A percentile compares a stretch with the other conserved stretches of the same genome.
Evolutionary conservation across 1,140 invertebrate genomes (phyloP).

Genomic region (Lineus longissimus): DNA sequence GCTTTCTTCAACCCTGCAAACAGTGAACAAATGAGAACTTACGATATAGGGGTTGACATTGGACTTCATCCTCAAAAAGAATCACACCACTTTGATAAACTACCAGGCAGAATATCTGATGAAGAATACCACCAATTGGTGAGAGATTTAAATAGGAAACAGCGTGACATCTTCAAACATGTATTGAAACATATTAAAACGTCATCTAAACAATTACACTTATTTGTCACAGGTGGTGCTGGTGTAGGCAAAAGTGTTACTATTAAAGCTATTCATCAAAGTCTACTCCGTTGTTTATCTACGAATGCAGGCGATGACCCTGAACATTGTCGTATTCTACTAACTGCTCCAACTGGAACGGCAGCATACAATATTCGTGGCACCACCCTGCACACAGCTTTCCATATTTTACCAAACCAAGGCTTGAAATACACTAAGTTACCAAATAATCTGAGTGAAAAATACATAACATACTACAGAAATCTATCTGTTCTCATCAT

Average conservation of each 20-base stretch:
- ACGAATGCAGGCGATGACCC: conserved; percentile 10
- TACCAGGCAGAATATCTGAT: neutral
- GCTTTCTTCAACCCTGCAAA: no score
- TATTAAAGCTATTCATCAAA: conserved; percentile 18
- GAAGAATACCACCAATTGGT: neutral
- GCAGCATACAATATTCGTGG: conserved; percentile 17
- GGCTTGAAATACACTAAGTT: neutral
- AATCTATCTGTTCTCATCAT: conserved; percentile 19
- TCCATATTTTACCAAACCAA: conserved; percentile 1
- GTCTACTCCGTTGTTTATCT: neutral
- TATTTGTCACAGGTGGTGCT: conserved; percentile 21
- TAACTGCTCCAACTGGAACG: conserved; percentile 13
- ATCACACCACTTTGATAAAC: no score
- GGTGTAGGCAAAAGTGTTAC: conserved; percentile 20
- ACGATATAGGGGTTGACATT: no score
- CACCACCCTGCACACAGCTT: conserved; percentile 9
- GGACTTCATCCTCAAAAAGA: no score
- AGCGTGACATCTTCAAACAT: neutral
- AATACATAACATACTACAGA: neutral
- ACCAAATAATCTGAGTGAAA: no score
- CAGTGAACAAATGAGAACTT: no score
- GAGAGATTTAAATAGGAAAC: neutral
- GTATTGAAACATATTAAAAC: neutral
- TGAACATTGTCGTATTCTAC: conserved; percentile 14
- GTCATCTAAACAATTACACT: neutral